phyloP scores from a whole-genome alignment of 2,797 vertebrate species.

The Cheirogaleus major region DNA sequence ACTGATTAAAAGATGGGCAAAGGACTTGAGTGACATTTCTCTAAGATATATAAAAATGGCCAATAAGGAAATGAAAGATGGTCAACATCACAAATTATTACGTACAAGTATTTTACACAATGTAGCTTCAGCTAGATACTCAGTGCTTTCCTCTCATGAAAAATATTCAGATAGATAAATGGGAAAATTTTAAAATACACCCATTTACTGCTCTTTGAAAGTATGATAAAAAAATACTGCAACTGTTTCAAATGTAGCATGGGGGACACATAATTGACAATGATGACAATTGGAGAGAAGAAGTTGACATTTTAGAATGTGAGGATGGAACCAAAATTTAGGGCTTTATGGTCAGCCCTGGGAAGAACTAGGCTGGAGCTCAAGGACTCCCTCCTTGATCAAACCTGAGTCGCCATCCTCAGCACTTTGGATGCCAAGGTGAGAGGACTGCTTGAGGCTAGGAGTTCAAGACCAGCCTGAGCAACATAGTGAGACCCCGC shows the following conservation, averaged over 20 bases:
- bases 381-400: neutral
- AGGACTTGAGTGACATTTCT: neutral
- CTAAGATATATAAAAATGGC: neutral
- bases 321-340: neutral
- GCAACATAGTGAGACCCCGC: too few relatives aligned
- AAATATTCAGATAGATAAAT: neutral
- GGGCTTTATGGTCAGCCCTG: neutral
- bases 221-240: neutral
- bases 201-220: neutral
- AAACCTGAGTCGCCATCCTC: neutral
- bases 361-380: neutral
- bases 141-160: neutral
- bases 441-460: too few relatives aligned
- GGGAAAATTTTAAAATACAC: too few relatives aligned
- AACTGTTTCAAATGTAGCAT: neutral
- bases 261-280: neutral
- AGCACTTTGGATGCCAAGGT: too few relatives aligned
- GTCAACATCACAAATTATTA: neutral
- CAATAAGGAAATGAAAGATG: neutral
- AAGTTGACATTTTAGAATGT: neutral
- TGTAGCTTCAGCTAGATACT: neutral
- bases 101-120: neutral
- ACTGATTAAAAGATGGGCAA: neutral
- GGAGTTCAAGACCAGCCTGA: too few relatives aligned
- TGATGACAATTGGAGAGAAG: neutral